Evolutionary conservation across 2,113 vertebrate genomes (phyloP), one percentile per base, ranked within the genome.

Genomic region (Ptychochromis oligacanthus): DNA sequence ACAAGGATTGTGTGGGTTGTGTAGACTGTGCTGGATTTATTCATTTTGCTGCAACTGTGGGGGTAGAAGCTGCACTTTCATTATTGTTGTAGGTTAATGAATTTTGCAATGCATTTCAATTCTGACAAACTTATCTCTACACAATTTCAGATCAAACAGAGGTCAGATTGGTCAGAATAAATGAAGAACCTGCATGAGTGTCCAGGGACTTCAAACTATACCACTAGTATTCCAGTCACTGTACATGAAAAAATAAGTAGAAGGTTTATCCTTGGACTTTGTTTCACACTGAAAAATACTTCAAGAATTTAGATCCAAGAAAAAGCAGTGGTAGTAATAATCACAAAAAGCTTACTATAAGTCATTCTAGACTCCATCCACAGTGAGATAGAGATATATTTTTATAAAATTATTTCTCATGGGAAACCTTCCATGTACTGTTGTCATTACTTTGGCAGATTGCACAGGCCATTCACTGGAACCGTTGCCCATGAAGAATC

Each of bases 401-500:
- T 57, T 60, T 75, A 77, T 79, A 38, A 87, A 88, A 78, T 81
- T 0, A 70, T 84, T 89, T 90, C 83, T 92, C 91, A 89, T 92
- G 92, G 93, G 88, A 91, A 93, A 87, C 38, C 54, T 88, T 72
- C 70, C 49, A 46, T 46, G 55, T 62, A 4, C 58, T 93, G 80
- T 64, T 87, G 77, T 88, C 77, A 80, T 67, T 86, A 88, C 82
- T 81, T 90, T 93, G 93, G 86, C 90, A 91, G 74, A 79, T 80
- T 75, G 74, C 65, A 75, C 64, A 28, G 76, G 76, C 81, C 84
- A 88, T 94, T 94, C 90, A 93, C 61, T 76, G 87, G 79, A 94
- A 80, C 82, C 92, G 92, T 36, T 84, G 82, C 74, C 91, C 91
- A 81, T 95, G 91, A 94, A 90, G 86, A 90, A 92, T 89, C 88